Evolutionary conservation across 2,888 invertebrate species (phyloP), one percentile per base, ranked within the genome.

Genomic region (Rhimphoctona megacephalus): DNA sequence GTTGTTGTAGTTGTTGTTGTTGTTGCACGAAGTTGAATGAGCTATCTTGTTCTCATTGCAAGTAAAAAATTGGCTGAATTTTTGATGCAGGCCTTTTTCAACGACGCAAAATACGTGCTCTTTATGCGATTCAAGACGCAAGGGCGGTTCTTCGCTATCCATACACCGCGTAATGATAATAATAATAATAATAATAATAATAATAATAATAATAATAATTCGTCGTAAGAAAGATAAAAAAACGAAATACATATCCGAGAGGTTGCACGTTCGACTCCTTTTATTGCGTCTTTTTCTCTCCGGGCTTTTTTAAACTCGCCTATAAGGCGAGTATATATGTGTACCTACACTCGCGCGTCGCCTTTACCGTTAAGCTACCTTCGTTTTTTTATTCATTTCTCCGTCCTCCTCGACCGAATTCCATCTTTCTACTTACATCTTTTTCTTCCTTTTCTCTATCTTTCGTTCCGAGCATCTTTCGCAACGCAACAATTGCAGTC

Each of bases 401-500:
- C 87, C 85, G 81, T 66, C 85, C 61, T 22, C 9, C 54, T 49
- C 73, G 33, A 54, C 39, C 72, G 69, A 43, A 57, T 67, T 87
- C 86, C 86, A 80, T 88, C 88, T 87, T 83, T 87, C 85, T 88
- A 84, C 83, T 67, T 39, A 85, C 14, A 9, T 7, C 54, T 67
- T 73, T 70, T 19, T 61, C 36, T 17, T 69, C 54, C 57, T 72
- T 72, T 78, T 76, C 52, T 54, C n/a, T n/a, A n/a, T 61, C 70
- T 49, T 67, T 66, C 52, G 70, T 61, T 85, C n/a, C 25, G 43
- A 74, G 54, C 54, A 19, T n/a, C n/a, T n/a, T n/a, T n/a, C n/a
- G 99, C 98, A 94, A 99, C 97, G 90, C 98, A 98, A 93, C 99
- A 99, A 94, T 99, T 99, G 90, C 98, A 97, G 89, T 98, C 98